Percentiles rank a stretch among this genome's conserved stretches.
These are phyloP conservation scores for Calliopum simillimum DNA, from an alignment of 2,888 invertebrate genomes.

Conservation along the genomic window DNA sequence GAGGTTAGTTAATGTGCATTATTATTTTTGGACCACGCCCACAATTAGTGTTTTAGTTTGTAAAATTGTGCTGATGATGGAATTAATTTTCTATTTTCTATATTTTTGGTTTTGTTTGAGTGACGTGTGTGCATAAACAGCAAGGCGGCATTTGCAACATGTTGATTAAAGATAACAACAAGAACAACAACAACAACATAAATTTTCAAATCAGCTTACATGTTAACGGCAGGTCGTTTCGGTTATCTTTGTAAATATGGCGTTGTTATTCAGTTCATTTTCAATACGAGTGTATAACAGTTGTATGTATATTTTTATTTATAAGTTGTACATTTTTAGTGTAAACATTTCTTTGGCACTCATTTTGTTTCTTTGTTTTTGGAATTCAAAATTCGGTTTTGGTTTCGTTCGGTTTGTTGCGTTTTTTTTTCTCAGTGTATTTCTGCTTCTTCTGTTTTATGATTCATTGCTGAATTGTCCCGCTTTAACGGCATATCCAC, in stretches of 20 bases:
- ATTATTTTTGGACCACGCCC: constrained; percentile 14
- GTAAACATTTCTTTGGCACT: constrained; percentile 35
- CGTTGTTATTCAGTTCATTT: constrained; percentile 21
- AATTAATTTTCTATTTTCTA: constrained; percentile 2
- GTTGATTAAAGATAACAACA: constrained; percentile 20
- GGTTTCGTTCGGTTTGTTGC: constrained; percentile 22
- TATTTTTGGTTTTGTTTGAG: constrained; percentile 18
- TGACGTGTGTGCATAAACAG: constrained; percentile 43
- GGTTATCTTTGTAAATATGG: constrained; percentile 37
- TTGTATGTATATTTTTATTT: too few relatives aligned
- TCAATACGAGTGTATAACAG: too few relatives aligned
- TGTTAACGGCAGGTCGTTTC: constrained; percentile 30
- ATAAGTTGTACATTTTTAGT: constrained; percentile 25
- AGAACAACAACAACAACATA: constrained; percentile 29
- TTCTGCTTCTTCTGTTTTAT: constrained; percentile 41
- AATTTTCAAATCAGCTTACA: constrained; percentile 30
- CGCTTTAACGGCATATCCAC: constrained; percentile 77
- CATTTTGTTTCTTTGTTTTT: constrained; percentile 21
- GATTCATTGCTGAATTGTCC: constrained; percentile 90
- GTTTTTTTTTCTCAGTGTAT: constrained; percentile 31
- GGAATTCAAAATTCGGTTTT: constrained; percentile 33
- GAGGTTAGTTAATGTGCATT: neutral
- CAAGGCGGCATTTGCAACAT: constrained; percentile 47
- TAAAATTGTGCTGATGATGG: neutral
- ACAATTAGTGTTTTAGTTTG: neutral